Conservation (phyloP, 2,888 invertebrate genomes). For the Stratiomys singularior region DNA sequence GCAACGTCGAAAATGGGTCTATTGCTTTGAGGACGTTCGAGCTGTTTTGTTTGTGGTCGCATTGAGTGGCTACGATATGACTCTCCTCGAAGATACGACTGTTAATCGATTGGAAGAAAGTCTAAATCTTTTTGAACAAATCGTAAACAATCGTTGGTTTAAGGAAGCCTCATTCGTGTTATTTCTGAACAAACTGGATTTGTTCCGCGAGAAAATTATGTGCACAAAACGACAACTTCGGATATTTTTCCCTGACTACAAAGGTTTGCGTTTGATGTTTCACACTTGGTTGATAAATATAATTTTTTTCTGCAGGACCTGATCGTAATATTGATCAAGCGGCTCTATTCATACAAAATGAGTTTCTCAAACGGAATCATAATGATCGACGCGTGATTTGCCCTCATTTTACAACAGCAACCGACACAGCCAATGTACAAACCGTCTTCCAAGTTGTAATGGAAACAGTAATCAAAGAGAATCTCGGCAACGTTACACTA, state of each 20-base stretch:
- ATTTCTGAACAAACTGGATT: constrained; percentile 74
- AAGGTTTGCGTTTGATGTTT: constrained; percentile 66
- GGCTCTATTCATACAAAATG: constrained; percentile 68
- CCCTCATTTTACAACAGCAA: constrained; percentile 75
- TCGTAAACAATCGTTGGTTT: constrained; percentile 74
- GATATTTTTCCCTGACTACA: constrained; percentile 71
- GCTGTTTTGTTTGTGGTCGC: constrained; percentile 74
- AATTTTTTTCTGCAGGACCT: constrained; percentile 65
- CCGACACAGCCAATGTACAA: constrained; percentile 74
- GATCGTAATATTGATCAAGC: constrained; percentile 73
- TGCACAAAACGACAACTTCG: constrained; percentile 72
- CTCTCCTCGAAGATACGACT: constrained; percentile 70
- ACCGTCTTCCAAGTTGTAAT: constrained; percentile 74
- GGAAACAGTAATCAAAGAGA: constrained; percentile 73
- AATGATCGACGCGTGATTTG: constrained; percentile 71
- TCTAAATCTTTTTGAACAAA: constrained; percentile 72
- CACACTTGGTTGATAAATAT: constrained; percentile 62
- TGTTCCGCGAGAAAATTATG: constrained; percentile 73
- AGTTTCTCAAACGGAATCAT: constrained; percentile 65
- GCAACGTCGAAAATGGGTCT: constrained; percentile 74
- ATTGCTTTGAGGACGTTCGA: constrained; percentile 74
- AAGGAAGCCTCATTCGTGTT: constrained; percentile 71
- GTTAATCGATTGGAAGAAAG: constrained; percentile 74
- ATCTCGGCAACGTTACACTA: constrained; percentile 70
- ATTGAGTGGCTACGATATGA: constrained; percentile 75